Conservation (phyloP, 2,113 vertebrate genomes). For the Pantherophis guttatus region DNA sequence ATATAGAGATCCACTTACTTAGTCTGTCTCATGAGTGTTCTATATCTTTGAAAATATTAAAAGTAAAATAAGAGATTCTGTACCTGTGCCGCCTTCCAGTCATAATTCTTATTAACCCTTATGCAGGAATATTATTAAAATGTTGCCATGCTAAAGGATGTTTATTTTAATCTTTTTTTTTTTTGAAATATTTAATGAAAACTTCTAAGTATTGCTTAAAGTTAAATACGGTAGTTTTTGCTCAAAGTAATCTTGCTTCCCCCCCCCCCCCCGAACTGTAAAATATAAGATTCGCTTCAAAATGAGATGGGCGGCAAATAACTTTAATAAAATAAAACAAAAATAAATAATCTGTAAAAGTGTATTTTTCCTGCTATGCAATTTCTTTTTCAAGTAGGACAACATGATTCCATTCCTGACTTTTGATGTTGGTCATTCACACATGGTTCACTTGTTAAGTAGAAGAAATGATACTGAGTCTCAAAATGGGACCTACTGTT, state of each 20-base stretch:
- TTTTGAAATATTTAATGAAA: background rate
- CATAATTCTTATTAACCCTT: background rate
- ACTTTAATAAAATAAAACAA: background rate
- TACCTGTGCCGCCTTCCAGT: background rate
- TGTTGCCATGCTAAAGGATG: background rate
- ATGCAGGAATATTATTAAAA: background rate
- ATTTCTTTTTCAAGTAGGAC: constrained; percentile 26
- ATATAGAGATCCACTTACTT: background rate
- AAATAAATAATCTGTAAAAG: background rate
- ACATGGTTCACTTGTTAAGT: constrained; percentile 51
- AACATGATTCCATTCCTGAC: constrained; percentile 57
- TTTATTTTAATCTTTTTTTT: background rate
- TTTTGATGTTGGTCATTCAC: constrained; percentile 58
- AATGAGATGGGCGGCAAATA: background rate
- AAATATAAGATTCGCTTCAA: background rate
- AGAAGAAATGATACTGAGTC: constrained; percentile 46
- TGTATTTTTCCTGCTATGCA: background rate
- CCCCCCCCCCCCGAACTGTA: background rate
- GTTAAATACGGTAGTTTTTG: background rate
- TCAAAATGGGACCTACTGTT: constrained; percentile 76
- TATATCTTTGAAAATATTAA: background rate
- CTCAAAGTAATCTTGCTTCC: background rate
- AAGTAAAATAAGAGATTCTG: background rate
- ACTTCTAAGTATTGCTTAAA: background rate
- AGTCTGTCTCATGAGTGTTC: background rate